Evolutionary conservation across 2,113 vertebrate species (phyloP), one percentile per base, ranked within the genome.

Genomic region (Nannospalax galili): DNA sequence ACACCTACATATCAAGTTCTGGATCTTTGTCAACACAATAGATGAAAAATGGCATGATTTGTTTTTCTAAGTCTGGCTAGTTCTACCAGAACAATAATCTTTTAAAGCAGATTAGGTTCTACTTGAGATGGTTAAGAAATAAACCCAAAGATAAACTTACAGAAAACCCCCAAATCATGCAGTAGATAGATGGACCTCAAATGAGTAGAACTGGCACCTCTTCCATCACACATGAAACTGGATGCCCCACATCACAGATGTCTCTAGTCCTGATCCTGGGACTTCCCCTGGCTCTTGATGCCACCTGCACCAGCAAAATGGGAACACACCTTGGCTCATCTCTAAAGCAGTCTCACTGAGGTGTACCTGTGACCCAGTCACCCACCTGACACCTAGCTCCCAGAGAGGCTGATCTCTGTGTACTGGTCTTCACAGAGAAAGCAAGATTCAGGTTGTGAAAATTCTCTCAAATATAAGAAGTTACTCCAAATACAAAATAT

Each of bases 41-140:
- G 19, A 24, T 92, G 40, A 58, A 85, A 93, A 72, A 16, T 3
- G 15, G 11, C 56, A 77, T 37, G 5, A 37, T 88, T 88, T 93
- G 26, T 58, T 74, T 91, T 85, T 8, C 48, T 73, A n/a, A 30
- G 58, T 70, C 69, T 82, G 70, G 16, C 87, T 82, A 74, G 92
- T 94, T 97, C 40, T 74, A 42, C 79, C 74, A 91, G 84, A 84
- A 95, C 69, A 42, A 79, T 79, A 84, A 87, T 48, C 75, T 45
- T 30, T 89, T 78, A 40, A 82, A 86, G 58, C 3, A 75, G 75
- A 87, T 60, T 62, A 40, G 15, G 30, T 84, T 67, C 82, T 35
- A 45, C 42, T 65, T 70, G 70, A 37, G 58, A 87, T 5, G 60
- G n/a, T 65, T 87, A 75, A 79, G 58, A 88, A 81, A 60, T 14